Percentiles rank a stretch among this genome's conserved stretches.
These are phyloP conservation scores for Orchesella cincta DNA, from an alignment of 1,140 invertebrate species.

Conservation along the genomic window DNA sequence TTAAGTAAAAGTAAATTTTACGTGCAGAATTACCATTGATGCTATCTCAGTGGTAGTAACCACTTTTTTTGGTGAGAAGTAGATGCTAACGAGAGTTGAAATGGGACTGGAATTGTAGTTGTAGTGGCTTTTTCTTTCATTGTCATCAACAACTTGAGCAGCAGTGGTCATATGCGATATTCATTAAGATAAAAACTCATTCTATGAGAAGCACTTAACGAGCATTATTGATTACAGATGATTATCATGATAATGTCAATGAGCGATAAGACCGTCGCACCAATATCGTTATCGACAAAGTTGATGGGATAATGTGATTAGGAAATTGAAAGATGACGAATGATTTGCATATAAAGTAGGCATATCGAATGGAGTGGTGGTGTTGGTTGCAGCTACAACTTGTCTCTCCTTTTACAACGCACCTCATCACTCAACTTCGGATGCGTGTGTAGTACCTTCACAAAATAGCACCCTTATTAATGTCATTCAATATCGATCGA, in stretches of 20 bases:
- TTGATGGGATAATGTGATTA: background rate
- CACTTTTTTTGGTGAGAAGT: no score
- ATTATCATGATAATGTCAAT: background rate
- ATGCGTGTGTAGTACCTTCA: background rate
- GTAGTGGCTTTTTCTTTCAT: background rate
- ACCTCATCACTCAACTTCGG: background rate
- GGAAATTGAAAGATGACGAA: background rate
- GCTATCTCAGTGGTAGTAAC: background rate
- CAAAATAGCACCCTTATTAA: background rate
- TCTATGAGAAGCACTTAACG: background rate
- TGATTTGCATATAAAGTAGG: background rate
- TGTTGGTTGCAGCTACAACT: background rate
- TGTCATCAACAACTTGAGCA: background rate
- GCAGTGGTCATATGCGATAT: background rate
- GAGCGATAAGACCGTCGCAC: background rate
- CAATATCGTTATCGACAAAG: background rate
- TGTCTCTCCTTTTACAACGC: background rate
- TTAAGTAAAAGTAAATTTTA: no score
- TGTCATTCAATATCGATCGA: background rate
- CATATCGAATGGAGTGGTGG: background rate
- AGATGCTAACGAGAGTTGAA: no score
- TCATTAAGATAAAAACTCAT: background rate
- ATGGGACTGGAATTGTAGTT: no score
- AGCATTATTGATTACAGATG: background rate
- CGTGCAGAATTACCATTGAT: no score